A percentile compares a stretch with the other conserved stretches of the same genome.
Conservation (phyloP, 1,140 invertebrate species). For the Hyposmocoma kahamanoa region DNA sequence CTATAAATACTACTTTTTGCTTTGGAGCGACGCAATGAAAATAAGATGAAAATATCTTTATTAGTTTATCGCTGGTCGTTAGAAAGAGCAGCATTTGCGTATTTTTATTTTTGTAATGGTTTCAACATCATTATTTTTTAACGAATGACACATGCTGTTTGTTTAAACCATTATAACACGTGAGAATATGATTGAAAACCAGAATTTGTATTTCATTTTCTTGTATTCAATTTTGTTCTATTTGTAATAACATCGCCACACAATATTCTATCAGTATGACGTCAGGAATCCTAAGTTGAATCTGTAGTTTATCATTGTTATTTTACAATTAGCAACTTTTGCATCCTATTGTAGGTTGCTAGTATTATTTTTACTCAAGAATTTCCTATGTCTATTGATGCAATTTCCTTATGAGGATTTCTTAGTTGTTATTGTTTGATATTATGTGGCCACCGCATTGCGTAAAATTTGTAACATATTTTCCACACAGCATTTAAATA, state of each 20-base stretch:
- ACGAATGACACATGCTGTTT: constrained; percentile 12
- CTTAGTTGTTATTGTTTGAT: too few species aligned
- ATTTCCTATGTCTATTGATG: too few species aligned
- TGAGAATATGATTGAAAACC: constrained; percentile 41
- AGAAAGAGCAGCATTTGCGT: constrained; percentile 28
- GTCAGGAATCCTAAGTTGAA: too few species aligned
- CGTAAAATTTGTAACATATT: constrained; percentile 30
- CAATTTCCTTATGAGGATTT: too few species aligned
- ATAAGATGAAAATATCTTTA: background rate
- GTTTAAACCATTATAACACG: constrained; percentile 42
- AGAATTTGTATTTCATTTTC: constrained; percentile 16
- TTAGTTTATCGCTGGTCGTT: constrained; percentile 9
- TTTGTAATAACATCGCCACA: constrained; percentile 30
- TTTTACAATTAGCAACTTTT: too few species aligned
- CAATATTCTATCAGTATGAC: constrained; percentile 37
- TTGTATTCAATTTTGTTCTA: constrained; percentile 42
- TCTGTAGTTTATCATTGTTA: too few species aligned
- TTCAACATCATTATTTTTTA: constrained; percentile 29
- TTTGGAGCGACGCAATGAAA: too few species aligned
- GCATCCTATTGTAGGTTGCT: too few species aligned
- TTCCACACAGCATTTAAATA: constrained; percentile 20
- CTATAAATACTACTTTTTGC: too few species aligned
- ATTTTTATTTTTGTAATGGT: constrained; percentile 40
- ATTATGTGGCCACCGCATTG: constrained; percentile 45
- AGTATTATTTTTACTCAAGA: too few species aligned